Evolutionary conservation across 2,797 vertebrate species (phyloP).

Genomic region (Eulemur albifrons): DNA sequence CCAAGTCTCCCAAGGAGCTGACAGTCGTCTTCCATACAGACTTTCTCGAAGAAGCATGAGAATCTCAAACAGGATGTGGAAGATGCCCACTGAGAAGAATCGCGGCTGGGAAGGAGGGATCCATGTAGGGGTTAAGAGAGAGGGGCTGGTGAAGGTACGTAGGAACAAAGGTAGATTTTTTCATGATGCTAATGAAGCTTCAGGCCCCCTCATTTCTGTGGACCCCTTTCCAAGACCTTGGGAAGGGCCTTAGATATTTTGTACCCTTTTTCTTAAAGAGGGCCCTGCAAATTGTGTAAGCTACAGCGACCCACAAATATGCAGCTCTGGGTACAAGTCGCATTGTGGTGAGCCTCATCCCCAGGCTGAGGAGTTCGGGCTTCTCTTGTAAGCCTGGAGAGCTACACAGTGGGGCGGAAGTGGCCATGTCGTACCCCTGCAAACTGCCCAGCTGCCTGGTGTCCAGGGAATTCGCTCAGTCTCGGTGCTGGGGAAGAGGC

Average conservation of each 20-base stretch:
- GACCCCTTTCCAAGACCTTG: background rate
- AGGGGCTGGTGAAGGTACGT: background rate
- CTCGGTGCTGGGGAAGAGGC: background rate
- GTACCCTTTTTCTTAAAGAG: background rate
- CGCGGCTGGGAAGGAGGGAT: background rate
- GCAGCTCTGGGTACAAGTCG: background rate
- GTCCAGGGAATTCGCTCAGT: background rate
- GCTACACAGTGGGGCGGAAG: background rate
- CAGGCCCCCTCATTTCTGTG: background rate
- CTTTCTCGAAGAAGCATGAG: background rate
- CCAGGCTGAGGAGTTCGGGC: background rate
- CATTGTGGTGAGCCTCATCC: accelerated
- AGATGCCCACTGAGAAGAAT: background rate
- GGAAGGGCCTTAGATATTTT: background rate
- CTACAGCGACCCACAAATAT: background rate
- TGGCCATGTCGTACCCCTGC: background rate
- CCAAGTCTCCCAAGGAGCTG: background rate
- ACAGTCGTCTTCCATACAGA: background rate
- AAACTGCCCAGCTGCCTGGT: background rate
- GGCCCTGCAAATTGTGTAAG: no score
- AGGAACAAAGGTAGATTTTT: background rate
- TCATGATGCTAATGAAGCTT: background rate
- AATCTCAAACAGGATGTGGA: background rate
- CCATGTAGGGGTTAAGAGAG: background rate
- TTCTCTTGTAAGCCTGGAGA: background rate